A percentile compares a stretch with the other conserved stretches of the same genome.
These are phyloP conservation scores for Drosophila meridionalis DNA, from an alignment of 2,888 invertebrate species.

Conservation along the genomic window DNA sequence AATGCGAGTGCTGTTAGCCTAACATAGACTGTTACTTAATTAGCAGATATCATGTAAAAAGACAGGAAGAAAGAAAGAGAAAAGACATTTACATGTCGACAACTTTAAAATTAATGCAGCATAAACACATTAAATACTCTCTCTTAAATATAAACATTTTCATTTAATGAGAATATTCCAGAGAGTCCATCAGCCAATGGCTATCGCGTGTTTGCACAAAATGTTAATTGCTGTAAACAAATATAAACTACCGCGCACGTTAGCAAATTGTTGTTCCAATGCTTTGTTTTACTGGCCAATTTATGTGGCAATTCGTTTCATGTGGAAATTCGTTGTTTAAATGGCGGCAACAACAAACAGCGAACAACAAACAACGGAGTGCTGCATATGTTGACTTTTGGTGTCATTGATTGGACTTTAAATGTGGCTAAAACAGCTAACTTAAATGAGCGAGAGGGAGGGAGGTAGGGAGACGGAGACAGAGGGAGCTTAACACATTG, in stretches of 20 bases:
- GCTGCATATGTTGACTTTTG: conserved; percentile 29
- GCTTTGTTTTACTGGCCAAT: conserved; percentile 29
- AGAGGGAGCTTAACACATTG: conserved; percentile 38
- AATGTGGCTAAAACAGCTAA: conserved; percentile 29
- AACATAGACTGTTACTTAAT: background rate
- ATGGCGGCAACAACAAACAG: conserved; percentile 11
- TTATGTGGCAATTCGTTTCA: conserved; percentile 36
- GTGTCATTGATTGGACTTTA: conserved; percentile 40
- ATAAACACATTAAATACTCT: background rate
- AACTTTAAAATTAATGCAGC: background rate
- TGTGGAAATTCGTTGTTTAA: conserved; percentile 31
- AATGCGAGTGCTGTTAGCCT: background rate
- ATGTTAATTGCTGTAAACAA: conserved; percentile 47
- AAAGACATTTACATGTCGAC: too few relatives aligned
- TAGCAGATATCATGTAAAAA: background rate
- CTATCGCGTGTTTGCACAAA: conserved; percentile 9
- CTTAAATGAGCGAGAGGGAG: background rate
- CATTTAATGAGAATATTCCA: background rate
- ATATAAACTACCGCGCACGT: conserved; percentile 20
- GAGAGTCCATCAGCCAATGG: background rate
- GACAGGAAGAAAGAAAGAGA: background rate
- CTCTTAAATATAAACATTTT: background rate
- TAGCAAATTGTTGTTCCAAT: conserved; percentile 14
- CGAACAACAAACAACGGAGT: background rate
- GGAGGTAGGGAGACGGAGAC: background rate